A percentile compares a stretch with the other conserved stretches of the same genome.
These are phyloP conservation scores for Neoaliturus tenellus DNA, from an alignment of 2,888 invertebrate genomes.

Conservation along the genomic window DNA sequence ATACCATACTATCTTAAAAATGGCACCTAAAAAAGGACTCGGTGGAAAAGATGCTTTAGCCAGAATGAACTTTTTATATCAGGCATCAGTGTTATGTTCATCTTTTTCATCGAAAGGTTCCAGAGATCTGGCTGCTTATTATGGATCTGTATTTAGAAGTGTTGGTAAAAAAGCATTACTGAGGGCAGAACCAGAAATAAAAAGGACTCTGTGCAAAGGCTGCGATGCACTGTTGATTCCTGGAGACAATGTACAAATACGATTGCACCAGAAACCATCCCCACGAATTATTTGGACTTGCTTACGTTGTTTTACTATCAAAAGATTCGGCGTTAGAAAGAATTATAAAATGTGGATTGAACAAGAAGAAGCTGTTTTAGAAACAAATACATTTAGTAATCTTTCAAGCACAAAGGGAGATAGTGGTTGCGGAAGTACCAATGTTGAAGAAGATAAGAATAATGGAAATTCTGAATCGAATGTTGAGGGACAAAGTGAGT, in stretches of 20 bases:
- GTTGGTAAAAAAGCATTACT: slow-evolving; percentile 79
- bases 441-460: not conserved
- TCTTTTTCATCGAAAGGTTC: slow-evolving; percentile 71
- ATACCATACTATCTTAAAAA: not conserved
- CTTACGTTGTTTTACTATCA: slow-evolving; percentile 71
- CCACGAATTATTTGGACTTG: slow-evolving; percentile 75
- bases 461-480: not conserved
- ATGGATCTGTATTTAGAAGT: slow-evolving; percentile 75
- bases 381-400: slow-evolving; percentile 65
- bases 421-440: not conserved
- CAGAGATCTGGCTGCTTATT: slow-evolving; percentile 73
- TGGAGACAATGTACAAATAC: slow-evolving; percentile 75
- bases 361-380: slow-evolving; percentile 74
- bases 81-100: slow-evolving; percentile 71
- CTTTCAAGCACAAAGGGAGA: not conserved
- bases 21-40: slow-evolving; percentile 40
- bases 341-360: slow-evolving; percentile 76
- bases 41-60: slow-evolving; percentile 80
- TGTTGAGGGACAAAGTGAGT: not conserved
- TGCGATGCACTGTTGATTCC: slow-evolving; percentile 76
- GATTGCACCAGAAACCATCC: slow-evolving; percentile 73
- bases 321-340: slow-evolving; percentile 71
- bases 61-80: slow-evolving; percentile 82
- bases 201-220: slow-evolving; percentile 77
- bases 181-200: slow-evolving; percentile 78